Percentiles rank a stretch among this genome's conserved stretches.
These are phyloP conservation scores for Megastigmus dorsalis DNA, from an alignment of 2,888 invertebrate species.

Conservation along the genomic window DNA sequence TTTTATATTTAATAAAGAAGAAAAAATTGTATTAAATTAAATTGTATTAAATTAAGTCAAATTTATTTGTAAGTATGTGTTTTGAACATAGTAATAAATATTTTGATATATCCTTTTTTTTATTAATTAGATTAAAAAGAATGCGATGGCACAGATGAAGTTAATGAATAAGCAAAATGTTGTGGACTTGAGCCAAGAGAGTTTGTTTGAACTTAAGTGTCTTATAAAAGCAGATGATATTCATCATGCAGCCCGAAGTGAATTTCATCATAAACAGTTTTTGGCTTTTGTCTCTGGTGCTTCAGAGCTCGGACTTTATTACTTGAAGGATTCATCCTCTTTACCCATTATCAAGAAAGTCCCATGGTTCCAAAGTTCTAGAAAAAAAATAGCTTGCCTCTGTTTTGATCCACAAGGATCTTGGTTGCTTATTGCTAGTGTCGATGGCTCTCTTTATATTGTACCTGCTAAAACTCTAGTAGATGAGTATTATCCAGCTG, in stretches of 20 bases:
- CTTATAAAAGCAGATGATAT: slow-evolving; percentile 68
- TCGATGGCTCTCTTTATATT: slow-evolving; percentile 79
- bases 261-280: slow-evolving; percentile 65
- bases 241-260: slow-evolving; percentile 65
- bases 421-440: slow-evolving; percentile 79
- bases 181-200: slow-evolving; percentile 48
- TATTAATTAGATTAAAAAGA: slow-evolving; percentile 19
- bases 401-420: slow-evolving; percentile 90
- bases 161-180: slow-evolving; percentile 35
- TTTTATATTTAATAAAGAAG: not conserved
- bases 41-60: no score
- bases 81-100: no score
- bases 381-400: slow-evolving; percentile 73
- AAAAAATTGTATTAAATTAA: no score
- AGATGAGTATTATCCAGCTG: slow-evolving; percentile 75
- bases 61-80: no score
- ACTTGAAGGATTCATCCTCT: slow-evolving; percentile 62
- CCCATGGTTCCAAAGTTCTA: slow-evolving; percentile 70
- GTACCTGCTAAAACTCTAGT: slow-evolving; percentile 79
- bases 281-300: slow-evolving; percentile 68
- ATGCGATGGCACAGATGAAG: slow-evolving; percentile 51
- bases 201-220: slow-evolving; percentile 68
- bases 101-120: no score
- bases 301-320: slow-evolving; percentile 68
- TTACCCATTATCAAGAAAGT: slow-evolving; percentile 67